A percentile compares a stretch with the other conserved stretches of the same genome.
These are phyloP conservation scores for Myripristis murdjan DNA, from an alignment of 2,797 vertebrate species.

Conservation along the genomic window DNA sequence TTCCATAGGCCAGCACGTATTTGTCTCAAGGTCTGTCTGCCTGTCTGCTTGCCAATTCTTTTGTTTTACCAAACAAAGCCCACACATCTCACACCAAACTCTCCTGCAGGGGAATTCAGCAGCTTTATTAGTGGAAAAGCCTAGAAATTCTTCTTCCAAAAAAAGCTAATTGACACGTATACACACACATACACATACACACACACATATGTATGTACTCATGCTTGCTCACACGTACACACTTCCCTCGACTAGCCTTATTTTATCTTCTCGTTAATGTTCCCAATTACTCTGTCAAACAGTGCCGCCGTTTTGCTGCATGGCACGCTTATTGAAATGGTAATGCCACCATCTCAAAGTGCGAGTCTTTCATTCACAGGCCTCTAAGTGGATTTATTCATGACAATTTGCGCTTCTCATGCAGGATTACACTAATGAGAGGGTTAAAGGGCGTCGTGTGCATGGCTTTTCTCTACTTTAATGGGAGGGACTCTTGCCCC, in stretches of 20 bases:
- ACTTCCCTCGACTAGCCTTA: constrained; percentile 64
- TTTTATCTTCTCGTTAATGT: constrained; percentile 83
- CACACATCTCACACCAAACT: constrained; percentile 36
- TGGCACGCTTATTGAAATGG: constrained; percentile 82
- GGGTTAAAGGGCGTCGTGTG: constrained; percentile 73
- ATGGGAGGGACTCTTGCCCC: constrained; percentile 71
- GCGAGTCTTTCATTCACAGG: constrained; percentile 81
- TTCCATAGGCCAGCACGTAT: constrained; percentile 64
- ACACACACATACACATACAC: constrained; percentile 59
- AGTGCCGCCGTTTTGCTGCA: constrained; percentile 70
- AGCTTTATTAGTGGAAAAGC: constrained; percentile 57
- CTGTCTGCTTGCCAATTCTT: constrained; percentile 64
- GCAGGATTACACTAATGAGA: constrained; percentile 86
- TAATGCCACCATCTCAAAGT: constrained; percentile 81
- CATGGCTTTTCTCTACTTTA: constrained; percentile 68
- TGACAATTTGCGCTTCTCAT: constrained; percentile 82
- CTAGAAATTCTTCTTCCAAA: constrained; percentile 5
- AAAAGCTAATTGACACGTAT: not conserved
- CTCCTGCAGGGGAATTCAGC: constrained; percentile 48
- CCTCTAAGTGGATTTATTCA: constrained; percentile 86
- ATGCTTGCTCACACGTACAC: constrained; percentile 18
- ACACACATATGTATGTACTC: constrained; percentile 34
- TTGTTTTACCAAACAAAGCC: constrained; percentile 76
- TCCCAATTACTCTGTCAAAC: constrained; percentile 84
- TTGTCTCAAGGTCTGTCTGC: constrained; percentile 70